phyloP scores from a whole-genome alignment of 2,888 invertebrate species.

The Caenorhabditis sp. region DNA sequence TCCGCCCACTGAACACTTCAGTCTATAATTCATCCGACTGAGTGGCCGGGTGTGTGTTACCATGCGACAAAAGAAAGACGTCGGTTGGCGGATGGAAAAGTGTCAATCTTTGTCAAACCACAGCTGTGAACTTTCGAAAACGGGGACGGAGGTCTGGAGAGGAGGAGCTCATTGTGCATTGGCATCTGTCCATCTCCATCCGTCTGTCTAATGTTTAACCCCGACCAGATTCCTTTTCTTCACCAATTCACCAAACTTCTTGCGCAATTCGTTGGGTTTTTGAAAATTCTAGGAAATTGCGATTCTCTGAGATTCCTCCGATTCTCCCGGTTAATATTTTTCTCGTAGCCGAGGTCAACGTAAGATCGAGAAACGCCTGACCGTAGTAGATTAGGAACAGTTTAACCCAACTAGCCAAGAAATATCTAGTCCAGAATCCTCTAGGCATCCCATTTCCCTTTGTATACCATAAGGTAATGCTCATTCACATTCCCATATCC shows the following conservation, averaged over 20 bases:
- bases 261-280: slow-evolving; percentile 31
- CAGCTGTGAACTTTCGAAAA: slow-evolving; percentile 59
- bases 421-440: background rate
- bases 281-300: slow-evolving; percentile 1
- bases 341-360: no score
- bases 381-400: no score
- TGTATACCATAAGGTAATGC: slow-evolving; percentile 47
- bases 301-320: no score
- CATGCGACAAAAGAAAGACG: slow-evolving; percentile 38
- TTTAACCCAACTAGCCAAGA: background rate
- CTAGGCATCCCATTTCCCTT: background rate
- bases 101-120: slow-evolving; percentile 66
- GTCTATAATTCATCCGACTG: slow-evolving; percentile 16
- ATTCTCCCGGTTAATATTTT: no score
- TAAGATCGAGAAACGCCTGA: no score
- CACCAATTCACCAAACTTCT: background rate
- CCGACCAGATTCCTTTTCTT: slow-evolving; percentile 18
- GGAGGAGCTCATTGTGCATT: slow-evolving; percentile 57
- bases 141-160: slow-evolving; percentile 19
- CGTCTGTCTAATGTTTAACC: slow-evolving; percentile 42
- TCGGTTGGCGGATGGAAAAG: slow-evolving; percentile 4
- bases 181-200: slow-evolving; percentile 54
- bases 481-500: slow-evolving; percentile 23
- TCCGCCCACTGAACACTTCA: slow-evolving; percentile 13
- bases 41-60: slow-evolving; percentile 17